Conservation (phyloP, 37 sponge, comb jelly and placozoan genomes). For the Theonella swinhoei region DNA sequence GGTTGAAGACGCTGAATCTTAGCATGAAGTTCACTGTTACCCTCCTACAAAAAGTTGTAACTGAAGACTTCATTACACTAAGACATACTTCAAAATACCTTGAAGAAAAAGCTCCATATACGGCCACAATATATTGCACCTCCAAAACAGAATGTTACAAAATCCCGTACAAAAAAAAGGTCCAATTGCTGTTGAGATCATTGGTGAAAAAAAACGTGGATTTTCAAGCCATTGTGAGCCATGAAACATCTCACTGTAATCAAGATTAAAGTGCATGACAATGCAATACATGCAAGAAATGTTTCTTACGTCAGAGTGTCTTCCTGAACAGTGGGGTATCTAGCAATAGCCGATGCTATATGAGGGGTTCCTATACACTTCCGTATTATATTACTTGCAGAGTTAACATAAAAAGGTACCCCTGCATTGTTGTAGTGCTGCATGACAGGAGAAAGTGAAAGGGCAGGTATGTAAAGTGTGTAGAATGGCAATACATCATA, state of each 20-base stretch:
- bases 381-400: not conserved
- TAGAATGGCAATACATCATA: not conserved
- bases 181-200: not conserved
- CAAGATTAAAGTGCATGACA: not conserved
- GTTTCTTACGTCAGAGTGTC: no score
- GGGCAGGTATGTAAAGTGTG: not conserved
- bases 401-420: not conserved
- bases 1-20: no score
- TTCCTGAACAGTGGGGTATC: slow-evolving; percentile 3
- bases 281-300: no score
- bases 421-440: not conserved
- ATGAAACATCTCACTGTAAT: not conserved
- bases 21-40: not conserved
- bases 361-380: not conserved
- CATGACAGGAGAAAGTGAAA: not conserved
- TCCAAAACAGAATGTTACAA: no score
- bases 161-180: no score
- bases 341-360: not conserved
- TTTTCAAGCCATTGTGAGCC: not conserved
- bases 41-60: not conserved
- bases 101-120: no score
- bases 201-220: not conserved
- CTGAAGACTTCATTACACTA: no score
- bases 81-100: no score
- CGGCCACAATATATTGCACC: no score